Conservation (phyloP, 2,888 invertebrate genomes). For the Timema podura region DNA sequence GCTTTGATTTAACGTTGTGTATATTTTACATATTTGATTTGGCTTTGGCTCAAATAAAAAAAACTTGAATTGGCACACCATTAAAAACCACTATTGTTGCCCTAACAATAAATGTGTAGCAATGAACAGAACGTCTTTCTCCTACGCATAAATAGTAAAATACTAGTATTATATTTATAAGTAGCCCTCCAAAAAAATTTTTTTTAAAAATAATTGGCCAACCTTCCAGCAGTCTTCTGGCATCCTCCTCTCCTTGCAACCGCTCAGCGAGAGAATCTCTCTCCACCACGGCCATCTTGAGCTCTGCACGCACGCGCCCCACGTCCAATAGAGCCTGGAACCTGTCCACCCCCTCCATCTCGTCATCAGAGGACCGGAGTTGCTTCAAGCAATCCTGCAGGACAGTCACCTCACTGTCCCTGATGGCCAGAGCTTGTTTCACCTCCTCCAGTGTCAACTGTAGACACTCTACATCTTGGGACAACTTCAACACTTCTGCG, state of each 20-base stretch:
- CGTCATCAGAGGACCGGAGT: conserved; percentile 23
- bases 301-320: conserved; percentile 56
- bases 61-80: too few relatives aligned
- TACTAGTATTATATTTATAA: too few relatives aligned
- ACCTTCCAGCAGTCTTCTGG: conserved; percentile 47
- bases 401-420: conserved; percentile 40
- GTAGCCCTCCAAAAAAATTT: too few relatives aligned
- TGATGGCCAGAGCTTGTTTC: conserved; percentile 42
- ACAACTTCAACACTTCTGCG: conserved; percentile 49
- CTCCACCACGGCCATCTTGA: conserved; percentile 53
- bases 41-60: too few relatives aligned
- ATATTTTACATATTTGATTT: too few relatives aligned
- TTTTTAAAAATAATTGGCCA: too few relatives aligned
- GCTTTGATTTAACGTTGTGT: too few relatives aligned
- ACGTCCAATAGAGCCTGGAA: conserved; percentile 52
- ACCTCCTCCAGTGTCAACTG: background rate
- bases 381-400: conserved; percentile 36
- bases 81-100: too few relatives aligned
- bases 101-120: too few relatives aligned
- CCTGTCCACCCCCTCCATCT: conserved; percentile 20
- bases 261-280: conserved; percentile 47
- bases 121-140: too few relatives aligned
- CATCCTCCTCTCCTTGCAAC: conserved; percentile 46
- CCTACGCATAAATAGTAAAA: too few relatives aligned
- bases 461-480: conserved; percentile 35